A percentile compares a stretch with the other conserved stretches of the same genome.
These are phyloP conservation scores for Rhizomys pruinosus DNA, from an alignment of 2,113 vertebrate genomes.

Conservation along the genomic window DNA sequence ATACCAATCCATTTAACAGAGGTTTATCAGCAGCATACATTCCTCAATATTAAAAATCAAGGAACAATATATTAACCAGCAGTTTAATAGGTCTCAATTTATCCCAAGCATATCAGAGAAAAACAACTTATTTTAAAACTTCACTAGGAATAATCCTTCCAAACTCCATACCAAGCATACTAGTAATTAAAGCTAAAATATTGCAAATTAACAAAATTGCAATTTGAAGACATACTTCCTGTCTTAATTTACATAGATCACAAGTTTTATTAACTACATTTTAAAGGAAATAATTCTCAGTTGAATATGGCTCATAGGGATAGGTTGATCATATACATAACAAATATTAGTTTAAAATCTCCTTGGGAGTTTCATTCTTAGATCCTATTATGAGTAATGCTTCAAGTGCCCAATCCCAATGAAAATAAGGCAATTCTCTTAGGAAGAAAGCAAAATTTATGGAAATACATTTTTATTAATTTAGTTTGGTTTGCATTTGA, in stretches of 20 bases:
- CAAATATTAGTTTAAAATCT: not conserved
- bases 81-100: not conserved
- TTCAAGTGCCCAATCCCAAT: not conserved
- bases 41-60: conserved; percentile 1
- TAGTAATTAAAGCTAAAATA: not conserved
- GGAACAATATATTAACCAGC: not conserved
- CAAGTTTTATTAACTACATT: not conserved
- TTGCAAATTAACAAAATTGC: not conserved
- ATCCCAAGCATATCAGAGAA: not conserved
- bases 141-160: not conserved
- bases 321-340: not conserved
- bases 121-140: not conserved
- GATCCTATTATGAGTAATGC: not conserved
- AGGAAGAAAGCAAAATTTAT: not conserved
- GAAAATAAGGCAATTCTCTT: not conserved
- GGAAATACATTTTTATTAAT: not conserved
- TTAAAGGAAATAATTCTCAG: conserved; percentile 1
- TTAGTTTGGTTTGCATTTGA: not conserved
- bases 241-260: not conserved
- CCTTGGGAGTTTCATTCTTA: not conserved
- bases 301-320: not conserved
- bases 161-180: not conserved
- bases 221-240: not conserved
- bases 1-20: conserved; percentile 16
- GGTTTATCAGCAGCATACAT: not conserved